Percentiles rank a stretch among this genome's conserved stretches.
Conservation (phyloP, 1,140 invertebrate species). For the Pemphigus obesinymphae region DNA sequence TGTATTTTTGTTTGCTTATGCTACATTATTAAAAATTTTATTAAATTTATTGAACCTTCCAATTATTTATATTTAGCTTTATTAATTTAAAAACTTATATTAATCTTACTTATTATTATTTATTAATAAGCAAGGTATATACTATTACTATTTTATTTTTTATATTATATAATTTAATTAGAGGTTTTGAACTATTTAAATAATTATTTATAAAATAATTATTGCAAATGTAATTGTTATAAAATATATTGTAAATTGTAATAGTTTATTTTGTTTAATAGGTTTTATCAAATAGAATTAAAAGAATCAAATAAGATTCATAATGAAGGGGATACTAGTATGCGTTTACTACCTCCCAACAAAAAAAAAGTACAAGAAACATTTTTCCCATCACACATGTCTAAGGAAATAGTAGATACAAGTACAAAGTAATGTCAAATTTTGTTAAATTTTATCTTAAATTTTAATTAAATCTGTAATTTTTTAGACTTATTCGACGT, state of each 20-base stretch:
- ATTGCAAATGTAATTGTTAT: background rate
- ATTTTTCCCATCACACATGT: slow-evolving; percentile 8
- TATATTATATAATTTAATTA: too few relatives aligned
- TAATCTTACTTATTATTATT: too few relatives aligned
- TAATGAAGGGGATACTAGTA: background rate
- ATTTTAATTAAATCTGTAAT: background rate
- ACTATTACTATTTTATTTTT: too few relatives aligned
- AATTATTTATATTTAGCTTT: too few relatives aligned
- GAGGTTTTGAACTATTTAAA: too few relatives aligned
- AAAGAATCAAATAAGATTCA: background rate
- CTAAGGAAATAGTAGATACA: background rate
- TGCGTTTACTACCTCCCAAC: background rate
- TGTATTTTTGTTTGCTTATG: too few relatives aligned
- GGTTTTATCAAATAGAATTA: background rate
- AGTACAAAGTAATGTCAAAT: slow-evolving; percentile 2
- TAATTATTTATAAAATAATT: too few relatives aligned
- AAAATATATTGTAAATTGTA: background rate
- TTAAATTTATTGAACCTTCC: too few relatives aligned
- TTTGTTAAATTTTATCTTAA: background rate
- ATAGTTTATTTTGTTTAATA: background rate
- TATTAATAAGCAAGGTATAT: too few relatives aligned
- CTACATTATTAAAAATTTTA: too few relatives aligned
- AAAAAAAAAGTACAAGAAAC: slow-evolving; percentile 15
- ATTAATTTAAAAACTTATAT: too few relatives aligned
- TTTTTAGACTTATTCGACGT: background rate